Evolutionary conservation across 37 sponge, comb jelly and placozoan genomes (phyloP).

Genomic region (Lycopodina hypogea): DNA sequence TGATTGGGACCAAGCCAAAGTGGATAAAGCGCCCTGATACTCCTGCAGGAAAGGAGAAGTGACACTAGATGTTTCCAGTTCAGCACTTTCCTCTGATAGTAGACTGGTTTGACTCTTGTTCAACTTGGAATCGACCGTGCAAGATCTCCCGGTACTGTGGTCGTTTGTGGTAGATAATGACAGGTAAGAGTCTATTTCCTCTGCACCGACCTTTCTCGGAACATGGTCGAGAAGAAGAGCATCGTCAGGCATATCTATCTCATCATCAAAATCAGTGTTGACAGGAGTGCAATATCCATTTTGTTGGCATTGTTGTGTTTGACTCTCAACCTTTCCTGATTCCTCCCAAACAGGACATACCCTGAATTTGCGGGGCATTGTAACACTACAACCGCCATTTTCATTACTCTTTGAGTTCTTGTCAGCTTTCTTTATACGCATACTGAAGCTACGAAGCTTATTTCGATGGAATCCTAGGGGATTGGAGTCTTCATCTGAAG

Average conservation of each 20-base stretch:
- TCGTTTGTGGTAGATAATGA: background rate
- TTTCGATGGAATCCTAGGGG: slow-evolving; percentile 47
- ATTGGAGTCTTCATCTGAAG: slow-evolving; percentile 34
- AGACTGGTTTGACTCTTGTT: background rate
- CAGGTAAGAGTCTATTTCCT: background rate
- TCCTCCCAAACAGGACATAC: background rate
- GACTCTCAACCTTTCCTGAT: background rate
- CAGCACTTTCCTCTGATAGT: background rate
- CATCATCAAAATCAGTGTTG: slow-evolving; percentile 29
- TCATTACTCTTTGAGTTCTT: background rate
- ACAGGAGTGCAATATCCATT: slow-evolving; percentile 21
- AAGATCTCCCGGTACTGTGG: background rate
- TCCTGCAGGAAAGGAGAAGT: background rate
- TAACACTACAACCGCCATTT: background rate
- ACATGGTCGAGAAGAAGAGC: slow-evolving; percentile 39
- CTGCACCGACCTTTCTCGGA: background rate
- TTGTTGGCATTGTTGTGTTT: slow-evolving; percentile 27
- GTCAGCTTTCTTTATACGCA: slow-evolving; percentile 17
- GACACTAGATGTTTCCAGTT: background rate
- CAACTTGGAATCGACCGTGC: background rate
- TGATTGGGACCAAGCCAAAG: background rate
- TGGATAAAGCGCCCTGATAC: background rate
- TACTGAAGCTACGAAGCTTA: slow-evolving; percentile 57
- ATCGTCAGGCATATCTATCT: slow-evolving; percentile 58
- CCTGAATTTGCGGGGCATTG: background rate